phyloP scores from a whole-genome alignment of 2,113 vertebrate genomes.

The Todiramphus chloris region DNA sequence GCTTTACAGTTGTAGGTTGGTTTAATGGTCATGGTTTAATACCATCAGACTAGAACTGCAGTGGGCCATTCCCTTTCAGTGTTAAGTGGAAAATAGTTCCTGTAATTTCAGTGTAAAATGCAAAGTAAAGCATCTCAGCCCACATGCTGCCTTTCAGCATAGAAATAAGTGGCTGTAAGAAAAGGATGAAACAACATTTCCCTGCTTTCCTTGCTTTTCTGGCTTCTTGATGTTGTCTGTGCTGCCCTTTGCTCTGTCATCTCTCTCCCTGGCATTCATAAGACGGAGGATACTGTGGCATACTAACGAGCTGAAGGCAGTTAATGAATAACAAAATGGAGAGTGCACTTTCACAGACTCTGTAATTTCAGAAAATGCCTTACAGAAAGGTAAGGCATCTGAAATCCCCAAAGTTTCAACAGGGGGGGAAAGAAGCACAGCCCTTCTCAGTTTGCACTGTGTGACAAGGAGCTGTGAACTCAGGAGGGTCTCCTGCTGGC shows the following conservation, averaged over 20 bases:
- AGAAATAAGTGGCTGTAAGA: background rate
- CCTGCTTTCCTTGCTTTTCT: background rate
- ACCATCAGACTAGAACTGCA: background rate
- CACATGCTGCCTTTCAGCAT: background rate
- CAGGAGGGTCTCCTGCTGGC: background rate
- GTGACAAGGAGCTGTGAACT: background rate
- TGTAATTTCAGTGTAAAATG: background rate
- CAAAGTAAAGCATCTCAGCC: background rate
- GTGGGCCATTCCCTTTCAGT: background rate
- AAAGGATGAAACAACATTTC: conserved; percentile 28
- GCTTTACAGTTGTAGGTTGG: background rate
- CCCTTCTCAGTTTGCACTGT: background rate
- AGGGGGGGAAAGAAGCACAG: background rate
- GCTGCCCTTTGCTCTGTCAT: conserved; percentile 47
- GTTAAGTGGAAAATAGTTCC: background rate
- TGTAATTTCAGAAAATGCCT: background rate
- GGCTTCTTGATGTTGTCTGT: conserved; percentile 14
- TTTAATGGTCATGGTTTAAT: background rate
- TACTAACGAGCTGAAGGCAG: conserved; percentile 9
- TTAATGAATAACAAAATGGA: conserved; percentile 31
- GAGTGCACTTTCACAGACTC: background rate
- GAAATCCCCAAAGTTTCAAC: background rate
- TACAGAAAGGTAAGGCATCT: background rate
- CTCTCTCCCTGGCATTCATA: background rate
- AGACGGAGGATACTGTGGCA: background rate